Conservation (phyloP, 1,140 invertebrate species). For the Pogonomyrmex californicus region DNA sequence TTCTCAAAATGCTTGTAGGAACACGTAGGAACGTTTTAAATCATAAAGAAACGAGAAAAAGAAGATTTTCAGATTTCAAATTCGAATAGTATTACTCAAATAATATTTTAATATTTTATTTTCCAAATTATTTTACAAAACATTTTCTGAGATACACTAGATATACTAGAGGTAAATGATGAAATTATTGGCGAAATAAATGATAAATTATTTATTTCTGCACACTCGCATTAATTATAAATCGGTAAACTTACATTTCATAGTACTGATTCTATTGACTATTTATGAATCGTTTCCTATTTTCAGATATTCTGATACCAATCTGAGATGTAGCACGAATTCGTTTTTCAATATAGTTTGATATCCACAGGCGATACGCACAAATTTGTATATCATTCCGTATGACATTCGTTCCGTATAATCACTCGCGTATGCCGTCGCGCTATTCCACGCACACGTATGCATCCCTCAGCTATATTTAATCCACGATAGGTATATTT, state of each 20-base stretch:
- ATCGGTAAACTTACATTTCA: no score
- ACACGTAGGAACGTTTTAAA: background rate
- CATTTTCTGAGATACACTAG: no score
- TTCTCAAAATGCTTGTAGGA: background rate
- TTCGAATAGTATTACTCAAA: background rate
- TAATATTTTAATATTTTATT: background rate
- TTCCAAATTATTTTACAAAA: no score
- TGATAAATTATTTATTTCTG: no score
- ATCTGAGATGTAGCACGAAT: background rate
- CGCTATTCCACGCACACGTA: constrained; percentile 61
- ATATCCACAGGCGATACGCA: background rate
- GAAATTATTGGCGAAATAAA: no score
- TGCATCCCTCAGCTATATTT: constrained; percentile 71
- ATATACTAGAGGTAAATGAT: no score
- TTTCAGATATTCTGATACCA: background rate
- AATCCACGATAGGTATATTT: constrained; percentile 74
- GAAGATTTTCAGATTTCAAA: no score
- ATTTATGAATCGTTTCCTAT: no score
- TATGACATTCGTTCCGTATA: background rate
- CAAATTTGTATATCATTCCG: constrained; percentile 63
- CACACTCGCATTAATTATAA: no score
- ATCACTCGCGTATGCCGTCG: constrained; percentile 65
- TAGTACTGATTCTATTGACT: no score
- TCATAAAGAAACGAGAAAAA: no score
- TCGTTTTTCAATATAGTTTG: background rate